Percentiles rank a stretch among this genome's conserved stretches.
Conservation (phyloP, 2,797 vertebrate genomes). For the Spea hammondii region DNA sequence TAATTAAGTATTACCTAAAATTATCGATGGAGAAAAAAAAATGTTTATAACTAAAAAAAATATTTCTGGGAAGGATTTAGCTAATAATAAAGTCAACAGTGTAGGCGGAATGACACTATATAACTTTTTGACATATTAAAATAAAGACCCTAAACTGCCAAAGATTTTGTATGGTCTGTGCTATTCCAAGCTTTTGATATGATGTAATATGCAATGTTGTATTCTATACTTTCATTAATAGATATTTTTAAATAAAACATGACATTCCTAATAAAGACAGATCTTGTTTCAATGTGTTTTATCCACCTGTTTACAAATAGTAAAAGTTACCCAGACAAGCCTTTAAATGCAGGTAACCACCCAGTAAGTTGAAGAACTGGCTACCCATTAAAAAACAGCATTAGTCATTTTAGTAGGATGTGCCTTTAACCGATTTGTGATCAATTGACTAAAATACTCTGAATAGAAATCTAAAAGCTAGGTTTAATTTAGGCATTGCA, state of each 20-base stretch:
- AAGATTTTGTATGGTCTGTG: no score
- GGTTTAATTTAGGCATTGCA: background rate
- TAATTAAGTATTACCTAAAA: no score
- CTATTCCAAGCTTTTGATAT: background rate
- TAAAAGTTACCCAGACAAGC: conserved; percentile 15
- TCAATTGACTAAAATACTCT: background rate
- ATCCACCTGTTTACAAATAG: conserved; percentile 5
- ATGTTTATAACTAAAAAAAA: no score
- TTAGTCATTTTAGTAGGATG: conserved; percentile 23
- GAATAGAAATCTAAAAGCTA: background rate
- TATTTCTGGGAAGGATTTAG: no score
- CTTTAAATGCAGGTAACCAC: conserved; percentile 15
- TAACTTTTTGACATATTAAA: no score
- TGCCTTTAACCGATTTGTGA: conserved; percentile 1
- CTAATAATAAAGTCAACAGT: no score
- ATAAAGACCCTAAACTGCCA: no score
- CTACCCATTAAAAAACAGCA: background rate
- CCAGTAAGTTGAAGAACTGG: conserved; percentile 8
- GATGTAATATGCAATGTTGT: background rate
- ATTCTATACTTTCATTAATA: background rate
- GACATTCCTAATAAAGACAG: background rate
- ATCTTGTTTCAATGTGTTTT: background rate
- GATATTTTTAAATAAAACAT: background rate
- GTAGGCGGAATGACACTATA: no score
- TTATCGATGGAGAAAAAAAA: no score